Evolutionary conservation across 2,888 invertebrate species (phyloP), one percentile per base, ranked within the genome.

Genomic region (Trilocha varians): DNA sequence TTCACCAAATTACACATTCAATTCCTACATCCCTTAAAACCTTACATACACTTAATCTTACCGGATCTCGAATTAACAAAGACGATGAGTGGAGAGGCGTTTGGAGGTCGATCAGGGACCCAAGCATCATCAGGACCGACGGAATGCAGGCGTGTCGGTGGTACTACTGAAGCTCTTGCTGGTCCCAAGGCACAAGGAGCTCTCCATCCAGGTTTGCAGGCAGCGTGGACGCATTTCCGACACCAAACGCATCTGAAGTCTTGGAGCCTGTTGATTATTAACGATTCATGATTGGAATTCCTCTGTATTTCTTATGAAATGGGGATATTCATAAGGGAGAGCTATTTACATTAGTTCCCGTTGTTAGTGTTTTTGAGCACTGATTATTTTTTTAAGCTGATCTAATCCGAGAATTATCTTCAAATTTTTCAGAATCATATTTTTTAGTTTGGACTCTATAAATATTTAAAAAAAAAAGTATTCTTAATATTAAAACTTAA

Each of bases 241-340:
- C 98, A 99, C 98, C 98, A 98, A 53, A 98, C 89, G 79, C 98
- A 99, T 53, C 97, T 89, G 93, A 95, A 98, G 84, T 98, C 98
- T 88, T 98, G 97, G 53, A 96, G 82, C 62, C 95, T 93, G 60
- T n/a, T n/a, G n/a, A n/a, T n/a, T n/a, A n/a, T n/a, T n/a, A n/a
- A n/a, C n/a, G n/a, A n/a, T n/a, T n/a, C n/a, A n/a, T n/a, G n/a
- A n/a, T n/a, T n/a, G n/a, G n/a, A n/a, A n/a, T n/a, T n/a, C n/a
- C n/a, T n/a, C n/a, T n/a, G n/a, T n/a, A n/a, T n/a, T n/a, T n/a
- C n/a, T n/a, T n/a, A n/a, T n/a, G n/a, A n/a, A n/a, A n/a, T n/a
- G n/a, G n/a, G n/a, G n/a, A n/a, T n/a, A n/a, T n/a, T n/a, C n/a
- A n/a, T n/a, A n/a, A n/a, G n/a, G n/a, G n/a, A n/a, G n/a, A n/a